Evolutionary conservation across 1,140 invertebrate species (phyloP).

Genomic region (Drosophila sucinea): DNA sequence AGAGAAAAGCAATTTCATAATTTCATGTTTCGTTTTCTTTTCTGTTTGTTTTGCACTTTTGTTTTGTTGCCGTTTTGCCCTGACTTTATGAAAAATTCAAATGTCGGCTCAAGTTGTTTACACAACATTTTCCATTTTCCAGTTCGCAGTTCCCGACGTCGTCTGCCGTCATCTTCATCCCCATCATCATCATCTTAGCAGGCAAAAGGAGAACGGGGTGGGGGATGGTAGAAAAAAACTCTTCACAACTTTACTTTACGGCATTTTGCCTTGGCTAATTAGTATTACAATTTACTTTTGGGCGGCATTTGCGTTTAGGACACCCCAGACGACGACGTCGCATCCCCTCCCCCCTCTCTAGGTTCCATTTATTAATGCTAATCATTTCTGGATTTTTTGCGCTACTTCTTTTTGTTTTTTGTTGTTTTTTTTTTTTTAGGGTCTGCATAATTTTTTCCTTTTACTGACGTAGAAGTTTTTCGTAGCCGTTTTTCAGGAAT

Average conservation of each 20-base stretch:
- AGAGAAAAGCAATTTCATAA: slow-evolving; percentile 29
- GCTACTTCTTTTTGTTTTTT: slow-evolving; percentile 39
- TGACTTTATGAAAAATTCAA: slow-evolving; percentile 78
- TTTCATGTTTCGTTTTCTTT: slow-evolving; percentile 31
- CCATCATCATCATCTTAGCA: not conserved
- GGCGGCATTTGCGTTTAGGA: slow-evolving; percentile 47
- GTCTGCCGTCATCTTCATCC: not conserved
- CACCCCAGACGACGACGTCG: slow-evolving; percentile 24
- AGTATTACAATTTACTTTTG: slow-evolving; percentile 79
- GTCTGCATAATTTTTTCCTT: slow-evolving; percentile 62
- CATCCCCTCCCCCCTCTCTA: slow-evolving; percentile 24
- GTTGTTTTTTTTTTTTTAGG: slow-evolving; percentile 51
- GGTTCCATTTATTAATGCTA: slow-evolving; percentile 78
- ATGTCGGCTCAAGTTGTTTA: slow-evolving; percentile 78
- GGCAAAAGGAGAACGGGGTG: not conserved
- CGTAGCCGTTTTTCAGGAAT: slow-evolving; percentile 39
- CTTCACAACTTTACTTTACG: slow-evolving; percentile 60
- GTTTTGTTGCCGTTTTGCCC: slow-evolving; percentile 28
- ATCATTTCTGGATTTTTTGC: slow-evolving; percentile 75
- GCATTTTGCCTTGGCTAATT: slow-evolving; percentile 70
- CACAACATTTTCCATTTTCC: slow-evolving; percentile 49
- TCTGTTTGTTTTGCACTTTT: slow-evolving; percentile 67
- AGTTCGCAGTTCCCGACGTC: not conserved
- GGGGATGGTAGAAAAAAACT: slow-evolving; percentile 30
- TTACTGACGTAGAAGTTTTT: slow-evolving; percentile 48